Base-by-base conservation (phyloP, 2,797 vertebrate genomes). In the Pempheris klunzingeri region DNA sequence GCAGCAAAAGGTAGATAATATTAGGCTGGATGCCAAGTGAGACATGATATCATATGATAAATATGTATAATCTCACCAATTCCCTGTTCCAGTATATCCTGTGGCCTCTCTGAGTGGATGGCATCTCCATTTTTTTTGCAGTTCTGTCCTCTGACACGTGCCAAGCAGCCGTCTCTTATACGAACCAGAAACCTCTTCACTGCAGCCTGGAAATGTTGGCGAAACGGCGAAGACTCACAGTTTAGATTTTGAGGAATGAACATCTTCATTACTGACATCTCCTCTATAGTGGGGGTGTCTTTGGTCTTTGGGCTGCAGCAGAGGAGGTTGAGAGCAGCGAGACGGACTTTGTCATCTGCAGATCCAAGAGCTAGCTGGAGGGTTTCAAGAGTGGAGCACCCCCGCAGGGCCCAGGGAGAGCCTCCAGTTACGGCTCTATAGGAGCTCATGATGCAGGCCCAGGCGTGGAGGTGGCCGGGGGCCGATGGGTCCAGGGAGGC, bases 231-330 rank as follows among this genome's bases (percentile, higher is more conserved):
- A 0, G 96, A 97, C 74, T 96, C 95, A 0, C 95, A 94, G 81
- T 96, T 97, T 14, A 98, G 91, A 91, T 96, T 98, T 74, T 96
- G 93, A 15, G 95, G 95, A 74, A 98, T 88, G 64, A 97, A 97
- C 34, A 38, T 81, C 81, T 18, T 94, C 81, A 97, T 90, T 9
- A 95, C 63, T 0, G 1, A 54, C 71, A 96, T 30, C 81, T 98
- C 96, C 3, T 84, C 80, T 0, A 49, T 4, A 0, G 77, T 92
- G 0, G 96, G 94, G 14, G 90, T 79, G 68, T 90, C 95, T 76
- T 88, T 97, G 80, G 95, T 96, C 81, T 94, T 96, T 14, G 96
- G 94, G 85, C 95, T 93, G 84, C 94, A 95, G 90, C 96, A 97
- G 36, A 98, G 90, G 22, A 97, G 87, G 28, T 79, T 87, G 46